Base-by-base conservation (phyloP, 2,888 invertebrate species). In the Diaperis boleti region DNA sequence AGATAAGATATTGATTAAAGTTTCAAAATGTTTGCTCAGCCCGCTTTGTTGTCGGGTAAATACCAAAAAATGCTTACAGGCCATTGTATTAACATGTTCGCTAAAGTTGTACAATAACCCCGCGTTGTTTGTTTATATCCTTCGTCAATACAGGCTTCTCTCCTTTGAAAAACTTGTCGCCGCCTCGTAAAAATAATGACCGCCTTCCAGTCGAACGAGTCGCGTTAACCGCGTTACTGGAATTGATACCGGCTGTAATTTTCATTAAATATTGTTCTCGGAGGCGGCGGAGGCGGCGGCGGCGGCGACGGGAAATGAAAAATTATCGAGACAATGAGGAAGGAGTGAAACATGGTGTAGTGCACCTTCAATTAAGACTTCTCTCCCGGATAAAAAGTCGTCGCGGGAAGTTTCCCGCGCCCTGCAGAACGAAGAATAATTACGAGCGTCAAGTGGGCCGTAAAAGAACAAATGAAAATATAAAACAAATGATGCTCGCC, bases 381-480 rank as follows among this genome's bases (percentile, higher is more conserved):
- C 70, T 66, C 67, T 72, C n/a, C n/a, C 71, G 69, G 71, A 71
- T 68, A 72, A 73, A 75, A 74, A 72, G 62, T 70, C 63, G n/a
- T n/a, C 52, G 44, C 52, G 67, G 63, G 68, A 74, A 72, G 65
- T 69, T 72, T 69, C 65, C 63, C 65, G 57, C n/a, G n/a, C n/a
- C n/a, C 54, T 61, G 33, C 54, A 69, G 70, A 73, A 74, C 73
- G 78, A 79, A 78, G 79, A 79, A 79, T 79, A 78, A 79, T 79
- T 79, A 77, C 76, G 73, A 70, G 73, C 78, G 78, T 79, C 79
- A 79, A 80, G 77, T 77, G 78, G 76, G 70, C 78, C 74, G 78
- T 78, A 76, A 79, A 79, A 76, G 78, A 80, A 79, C 78, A 79
- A 79, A 79, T 79, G 80, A 79, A 80, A 80, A 78, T 77, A 78